Evolutionary conservation across 2,797 vertebrate species (phyloP).

Genomic region (Pseudochirops cupreus): DNA sequence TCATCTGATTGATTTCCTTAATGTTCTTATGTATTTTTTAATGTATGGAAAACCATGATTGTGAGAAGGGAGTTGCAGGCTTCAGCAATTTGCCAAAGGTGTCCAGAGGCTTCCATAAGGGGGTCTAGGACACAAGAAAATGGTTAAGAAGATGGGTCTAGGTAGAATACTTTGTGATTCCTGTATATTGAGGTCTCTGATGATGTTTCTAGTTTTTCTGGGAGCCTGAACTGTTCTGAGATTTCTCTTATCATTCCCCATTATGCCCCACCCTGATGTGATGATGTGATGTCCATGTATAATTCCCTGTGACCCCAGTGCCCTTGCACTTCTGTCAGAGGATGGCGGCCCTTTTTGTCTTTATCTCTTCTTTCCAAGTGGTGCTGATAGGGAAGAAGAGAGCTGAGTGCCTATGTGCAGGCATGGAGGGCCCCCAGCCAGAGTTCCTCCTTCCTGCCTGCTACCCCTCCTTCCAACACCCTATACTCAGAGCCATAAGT

Average conservation of each 20-base stretch:
- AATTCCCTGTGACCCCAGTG: conserved; percentile 45
- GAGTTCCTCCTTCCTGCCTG: background rate
- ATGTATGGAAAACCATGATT: background rate
- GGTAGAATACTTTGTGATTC: background rate
- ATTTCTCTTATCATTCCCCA: conserved; percentile 46
- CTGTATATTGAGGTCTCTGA: background rate
- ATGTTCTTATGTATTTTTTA: background rate
- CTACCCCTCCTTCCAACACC: background rate
- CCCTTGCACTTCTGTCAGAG: conserved; percentile 69
- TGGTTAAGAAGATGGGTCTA: background rate
- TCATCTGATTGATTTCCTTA: background rate
- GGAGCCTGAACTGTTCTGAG: background rate
- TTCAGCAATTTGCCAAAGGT: background rate
- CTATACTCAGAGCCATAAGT: background rate
- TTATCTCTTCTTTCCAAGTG: conserved; percentile 50
- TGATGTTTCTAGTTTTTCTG: background rate
- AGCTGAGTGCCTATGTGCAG: background rate
- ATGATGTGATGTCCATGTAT: conserved; percentile 52
- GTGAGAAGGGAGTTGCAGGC: background rate
- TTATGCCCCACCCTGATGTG: conserved; percentile 24
- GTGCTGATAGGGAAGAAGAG: conserved; percentile 45
- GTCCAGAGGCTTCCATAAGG: background rate
- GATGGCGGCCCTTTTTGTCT: conserved; percentile 39
- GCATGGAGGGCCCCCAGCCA: background rate
- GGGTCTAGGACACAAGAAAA: background rate